Base-by-base conservation (phyloP, 2,113 vertebrate genomes). In the Eonycteris spelaea region DNA sequence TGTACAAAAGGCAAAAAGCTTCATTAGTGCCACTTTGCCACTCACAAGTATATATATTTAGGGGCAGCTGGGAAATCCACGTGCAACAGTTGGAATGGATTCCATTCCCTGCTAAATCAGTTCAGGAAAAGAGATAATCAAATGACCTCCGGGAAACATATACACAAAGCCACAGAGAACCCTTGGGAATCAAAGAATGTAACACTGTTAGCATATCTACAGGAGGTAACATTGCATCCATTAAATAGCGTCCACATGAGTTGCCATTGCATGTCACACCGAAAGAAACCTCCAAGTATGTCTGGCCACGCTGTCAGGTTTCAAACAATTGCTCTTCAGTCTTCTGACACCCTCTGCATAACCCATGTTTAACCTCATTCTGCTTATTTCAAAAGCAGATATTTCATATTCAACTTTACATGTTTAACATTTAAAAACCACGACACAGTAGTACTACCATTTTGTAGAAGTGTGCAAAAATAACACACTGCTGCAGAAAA, bases 1-100 rank as follows among this genome's bases (percentile, higher is more conserved):
- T 98, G 99, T 98, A 99, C 98, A 99, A 98, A 98, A 98, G 98
- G 98, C 98, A 99, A 98, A 98, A 98, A 98, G 98, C 98, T 98
- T 98, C 98, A 98, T 98, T 98, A 97, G 98, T 98, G 98, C 98
- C 98, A 98, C 98, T 98, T 98, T 98, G 98, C 98, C 98, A 98
- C 98, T 98, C 97, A 99, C 98, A 98, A 98, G 98, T 98, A 98
- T 98, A 98, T 98, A 98, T 98, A 98, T 98, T 96, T 98, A 98
- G 98, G 98, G 98, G 98, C 97, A 98, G 98, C 97, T 97, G 98
- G 95, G 98, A 98, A 99, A 98, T 99, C 98, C 98, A 98, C 98
- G 98, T 98, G 98, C 98, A 98, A 99, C 96, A 97, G 98, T 97
- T 98, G 97, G 98, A 98, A 99, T 98, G 98, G 98, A 98, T 98